These are phyloP conservation scores for Nymphalis polychloros DNA, from an alignment of 2,888 invertebrate species.

Conservation along the genomic window DNA sequence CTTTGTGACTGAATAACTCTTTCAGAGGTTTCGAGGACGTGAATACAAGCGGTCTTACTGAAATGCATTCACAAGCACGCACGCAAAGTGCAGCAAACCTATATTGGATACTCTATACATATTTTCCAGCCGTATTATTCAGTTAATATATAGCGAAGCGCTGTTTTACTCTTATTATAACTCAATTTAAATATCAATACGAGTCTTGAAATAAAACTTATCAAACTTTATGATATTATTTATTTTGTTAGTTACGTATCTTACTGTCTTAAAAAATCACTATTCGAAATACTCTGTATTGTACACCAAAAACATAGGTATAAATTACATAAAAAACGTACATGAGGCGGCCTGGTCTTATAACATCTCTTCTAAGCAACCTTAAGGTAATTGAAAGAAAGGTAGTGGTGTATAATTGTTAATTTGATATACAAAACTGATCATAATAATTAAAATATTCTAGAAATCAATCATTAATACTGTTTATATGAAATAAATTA, in stretches of 20 bases:
- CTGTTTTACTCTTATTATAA: neutral
- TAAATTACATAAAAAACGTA: no score
- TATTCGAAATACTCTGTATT: no score
- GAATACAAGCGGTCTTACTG: slow-evolving; percentile 54
- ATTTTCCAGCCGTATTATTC: slow-evolving; percentile 12
- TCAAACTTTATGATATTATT: no score
- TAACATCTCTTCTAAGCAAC: no score
- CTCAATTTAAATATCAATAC: neutral
- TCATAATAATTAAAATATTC: neutral
- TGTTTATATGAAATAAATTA: neutral
- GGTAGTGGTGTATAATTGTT: no score
- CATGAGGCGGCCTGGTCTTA: no score
- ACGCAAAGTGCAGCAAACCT: slow-evolving; percentile 49
- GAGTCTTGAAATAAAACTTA: no score
- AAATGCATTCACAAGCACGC: slow-evolving; percentile 73
- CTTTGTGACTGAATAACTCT: slow-evolving; percentile 50
- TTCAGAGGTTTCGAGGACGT: slow-evolving; percentile 52
- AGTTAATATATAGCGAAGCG: neutral
- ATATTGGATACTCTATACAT: slow-evolving; percentile 37
- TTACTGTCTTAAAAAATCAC: no score
- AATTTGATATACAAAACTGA: no score
- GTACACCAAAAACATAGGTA: no score
- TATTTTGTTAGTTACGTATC: no score
- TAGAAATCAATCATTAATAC: neutral
- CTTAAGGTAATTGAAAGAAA: no score